Conservation (phyloP, 1,140 invertebrate species). For the Drosophila pectinifera region DNA sequence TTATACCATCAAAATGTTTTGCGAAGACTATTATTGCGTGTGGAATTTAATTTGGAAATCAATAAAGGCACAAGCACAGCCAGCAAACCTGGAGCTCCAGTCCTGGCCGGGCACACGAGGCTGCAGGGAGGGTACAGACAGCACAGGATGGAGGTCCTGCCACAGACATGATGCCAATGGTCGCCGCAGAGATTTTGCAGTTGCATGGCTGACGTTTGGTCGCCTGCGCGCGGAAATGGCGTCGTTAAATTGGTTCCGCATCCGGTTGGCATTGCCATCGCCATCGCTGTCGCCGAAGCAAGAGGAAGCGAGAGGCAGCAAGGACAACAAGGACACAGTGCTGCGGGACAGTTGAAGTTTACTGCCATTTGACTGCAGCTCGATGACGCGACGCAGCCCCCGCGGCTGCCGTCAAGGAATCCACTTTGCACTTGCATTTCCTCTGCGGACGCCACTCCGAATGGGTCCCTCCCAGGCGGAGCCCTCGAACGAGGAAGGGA, state of each 20-base stretch:
- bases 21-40: conserved; percentile 1
- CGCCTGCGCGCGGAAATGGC: conserved; percentile 48
- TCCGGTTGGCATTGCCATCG: conserved; percentile 31
- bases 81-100: not conserved
- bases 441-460: conserved; percentile 7
- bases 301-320: not conserved
- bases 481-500: too few relatives aligned
- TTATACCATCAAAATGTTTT: conserved; percentile 18
- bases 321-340: conserved; percentile 3
- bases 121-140: too few relatives aligned
- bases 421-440: conserved; percentile 42
- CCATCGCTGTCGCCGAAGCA: conserved; percentile 11
- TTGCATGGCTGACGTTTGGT: conserved; percentile 27
- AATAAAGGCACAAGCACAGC: conserved; percentile 16
- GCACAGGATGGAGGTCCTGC: conserved; percentile 17
- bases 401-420: conserved; percentile 23
- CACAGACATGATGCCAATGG: conserved; percentile 48
- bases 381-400: conserved; percentile 44
- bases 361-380: conserved; percentile 38
- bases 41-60: conserved; percentile 23
- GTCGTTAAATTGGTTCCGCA: conserved; percentile 65
- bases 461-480: not conserved
- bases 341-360: conserved; percentile 21
- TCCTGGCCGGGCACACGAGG: too few relatives aligned
- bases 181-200: conserved; percentile 59